A percentile compares a stretch with the other conserved stretches of the same genome.
Conservation (phyloP, 2,113 vertebrate species). For the Embiotoca jacksoni region DNA sequence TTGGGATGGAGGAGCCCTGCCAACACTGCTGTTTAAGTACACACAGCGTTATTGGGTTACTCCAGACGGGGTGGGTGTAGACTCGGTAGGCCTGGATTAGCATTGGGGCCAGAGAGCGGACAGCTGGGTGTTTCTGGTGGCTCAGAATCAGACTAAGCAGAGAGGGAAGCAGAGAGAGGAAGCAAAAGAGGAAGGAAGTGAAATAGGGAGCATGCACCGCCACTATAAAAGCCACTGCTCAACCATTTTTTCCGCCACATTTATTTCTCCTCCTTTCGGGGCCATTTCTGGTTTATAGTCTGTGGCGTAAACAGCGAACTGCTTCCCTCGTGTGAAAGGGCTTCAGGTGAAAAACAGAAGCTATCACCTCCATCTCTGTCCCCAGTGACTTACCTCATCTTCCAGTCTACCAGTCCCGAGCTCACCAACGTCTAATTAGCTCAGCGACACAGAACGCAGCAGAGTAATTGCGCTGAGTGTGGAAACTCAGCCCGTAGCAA, state of each 20-base stretch:
- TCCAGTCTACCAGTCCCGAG: conserved; percentile 44
- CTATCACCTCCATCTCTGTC: conserved; percentile 60
- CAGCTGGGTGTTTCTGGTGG: conserved; percentile 67
- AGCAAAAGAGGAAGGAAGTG: conserved; percentile 1
- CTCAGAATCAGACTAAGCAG: conserved; percentile 31
- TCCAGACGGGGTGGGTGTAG: conserved; percentile 81
- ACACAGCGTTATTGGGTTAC: conserved; percentile 86
- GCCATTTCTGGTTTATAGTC: conserved; percentile 63
- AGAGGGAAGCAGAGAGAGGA: conserved; percentile 10
- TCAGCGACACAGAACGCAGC: conserved; percentile 61
- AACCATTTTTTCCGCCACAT: conserved; percentile 54
- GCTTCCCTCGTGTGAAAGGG: conserved; percentile 12
- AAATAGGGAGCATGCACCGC: conserved; percentile 8
- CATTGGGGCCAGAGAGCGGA: conserved; percentile 43
- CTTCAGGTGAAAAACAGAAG: conserved; percentile 66
- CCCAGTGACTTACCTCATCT: conserved; percentile 66
- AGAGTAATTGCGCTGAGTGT: conserved; percentile 67
- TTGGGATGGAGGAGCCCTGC: conserved; percentile 71
- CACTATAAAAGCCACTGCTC: conserved; percentile 19
- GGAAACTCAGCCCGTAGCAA: conserved; percentile 71
- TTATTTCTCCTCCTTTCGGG: conserved; percentile 44
- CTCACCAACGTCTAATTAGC: conserved; percentile 74
- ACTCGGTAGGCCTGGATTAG: conserved; percentile 46
- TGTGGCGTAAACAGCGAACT: conserved; percentile 49
- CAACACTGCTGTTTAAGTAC: conserved; percentile 87